phyloP scores from a whole-genome alignment of 2,797 vertebrate species.

The Hafferia zeledoni region DNA sequence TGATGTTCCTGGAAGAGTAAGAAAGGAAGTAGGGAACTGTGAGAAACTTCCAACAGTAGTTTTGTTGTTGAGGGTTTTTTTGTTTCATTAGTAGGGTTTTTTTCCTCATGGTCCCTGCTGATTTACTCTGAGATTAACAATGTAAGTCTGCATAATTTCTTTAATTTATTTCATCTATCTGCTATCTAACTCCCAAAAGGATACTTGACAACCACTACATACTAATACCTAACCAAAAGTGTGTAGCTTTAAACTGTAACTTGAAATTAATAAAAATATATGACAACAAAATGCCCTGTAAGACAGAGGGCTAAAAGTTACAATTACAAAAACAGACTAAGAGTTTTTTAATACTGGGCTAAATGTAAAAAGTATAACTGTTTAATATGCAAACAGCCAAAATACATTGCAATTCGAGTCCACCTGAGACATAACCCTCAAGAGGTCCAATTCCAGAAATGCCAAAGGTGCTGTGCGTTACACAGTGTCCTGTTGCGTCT shows the following conservation, averaged over 20 bases:
- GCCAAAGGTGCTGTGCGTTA: background rate
- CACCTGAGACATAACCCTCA: background rate
- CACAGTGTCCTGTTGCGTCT: background rate
- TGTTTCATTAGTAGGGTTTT: background rate
- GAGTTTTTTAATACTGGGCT: background rate
- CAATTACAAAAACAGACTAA: background rate
- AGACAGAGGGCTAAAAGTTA: background rate
- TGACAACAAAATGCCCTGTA: background rate
- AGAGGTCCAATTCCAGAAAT: background rate
- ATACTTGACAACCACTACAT: background rate
- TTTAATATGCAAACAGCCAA: background rate
- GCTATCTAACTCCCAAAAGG: background rate
- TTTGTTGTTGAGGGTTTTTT: background rate
- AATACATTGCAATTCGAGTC: background rate
- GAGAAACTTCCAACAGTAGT: background rate
- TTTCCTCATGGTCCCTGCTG: background rate
- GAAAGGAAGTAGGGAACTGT: background rate
- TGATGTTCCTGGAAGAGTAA: background rate
- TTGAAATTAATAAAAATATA: constrained; percentile 1
- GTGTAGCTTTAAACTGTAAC: background rate
- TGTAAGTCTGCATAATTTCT: background rate
- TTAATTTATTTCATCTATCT: background rate
- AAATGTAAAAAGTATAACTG: background rate
- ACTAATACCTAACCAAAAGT: background rate
- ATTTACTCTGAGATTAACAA: background rate